Base-by-base conservation (phyloP, 2,113 vertebrate species). In the Oncorhynchus keta region DNA sequence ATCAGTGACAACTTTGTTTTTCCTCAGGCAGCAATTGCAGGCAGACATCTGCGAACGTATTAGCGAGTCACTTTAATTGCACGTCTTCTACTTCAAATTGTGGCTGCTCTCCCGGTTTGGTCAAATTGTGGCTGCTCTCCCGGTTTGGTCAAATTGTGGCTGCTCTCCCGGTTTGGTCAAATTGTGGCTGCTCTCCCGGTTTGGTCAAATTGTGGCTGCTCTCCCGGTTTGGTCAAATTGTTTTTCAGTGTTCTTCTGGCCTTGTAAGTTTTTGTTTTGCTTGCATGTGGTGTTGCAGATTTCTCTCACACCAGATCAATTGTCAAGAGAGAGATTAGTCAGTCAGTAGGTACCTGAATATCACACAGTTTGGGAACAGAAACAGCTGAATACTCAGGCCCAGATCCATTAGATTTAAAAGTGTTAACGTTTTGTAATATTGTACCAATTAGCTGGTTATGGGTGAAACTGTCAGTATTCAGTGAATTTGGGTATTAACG, bases 1-100 rank as follows among this genome's bases (percentile, higher is more conserved):
- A 82, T 76, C 84, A 86, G 82, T 80, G 76, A 87, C 75, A 18
- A 76, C 62, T 83, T 62, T 22, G 81, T 87, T 88, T 89, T 81
- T 62, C n/a, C 59, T 62, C 64, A 26, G 64, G 16, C 73, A 69
- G 48, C 76, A 72, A 61, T 20, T 68, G 68, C 9, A 8, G 13
- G 16, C 73, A 69, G 48, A 77, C 76, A 76, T 85, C 78, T 80
- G 77, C 57, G 64, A 65, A 49, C n/a, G 62, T 67, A 78, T 76
- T 70, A 74, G 78, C 66, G 24, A 73, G 73, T 73, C 76, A 57
- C 61, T 68, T 14, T 57, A 75, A 62, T 28, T 62, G 64, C 64
- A 39, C 22, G 35, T 66, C 16, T 32, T 76, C 73, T 67, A 16
- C 6, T 74, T 24, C 59, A 75, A 7, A 18, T 70, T 64, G 68